Conservation (phyloP, 2,888 invertebrate genomes). For the Serrognathus titanus region DNA sequence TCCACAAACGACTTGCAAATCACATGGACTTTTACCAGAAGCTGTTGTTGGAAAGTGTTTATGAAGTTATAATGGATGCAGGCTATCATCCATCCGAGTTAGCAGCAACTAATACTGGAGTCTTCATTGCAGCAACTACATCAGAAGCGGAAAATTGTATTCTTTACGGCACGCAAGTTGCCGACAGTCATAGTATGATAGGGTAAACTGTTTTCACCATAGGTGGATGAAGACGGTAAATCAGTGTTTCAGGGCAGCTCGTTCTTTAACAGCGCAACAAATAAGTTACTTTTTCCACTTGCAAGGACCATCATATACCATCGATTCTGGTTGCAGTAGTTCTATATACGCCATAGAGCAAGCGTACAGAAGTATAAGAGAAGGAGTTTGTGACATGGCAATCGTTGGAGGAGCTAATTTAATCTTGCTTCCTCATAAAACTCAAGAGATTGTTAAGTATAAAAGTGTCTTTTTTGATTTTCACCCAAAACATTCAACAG, state of each 20-base stretch:
- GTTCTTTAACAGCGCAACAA: slow-evolving; percentile 88
- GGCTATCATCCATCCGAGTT: slow-evolving; percentile 65
- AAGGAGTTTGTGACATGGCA: slow-evolving; percentile 83
- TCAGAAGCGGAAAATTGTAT: slow-evolving; percentile 70
- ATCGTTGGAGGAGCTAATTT: slow-evolving; percentile 88
- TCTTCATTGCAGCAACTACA: slow-evolving; percentile 72
- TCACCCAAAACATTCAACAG: too few relatives aligned
- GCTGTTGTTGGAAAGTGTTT: slow-evolving; percentile 56
- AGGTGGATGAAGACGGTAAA: slow-evolving; percentile 3
- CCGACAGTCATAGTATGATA: slow-evolving; percentile 48
- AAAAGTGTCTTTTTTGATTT: background rate
- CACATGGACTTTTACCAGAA: slow-evolving; percentile 56
- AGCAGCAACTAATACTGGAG: slow-evolving; percentile 71
- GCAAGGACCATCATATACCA: slow-evolving; percentile 82
- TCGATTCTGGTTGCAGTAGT: slow-evolving; percentile 95
- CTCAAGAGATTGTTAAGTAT: slow-evolving; percentile 74
- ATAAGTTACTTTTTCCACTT: slow-evolving; percentile 86
- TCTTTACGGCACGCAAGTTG: background rate
- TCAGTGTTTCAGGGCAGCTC: slow-evolving; percentile 50
- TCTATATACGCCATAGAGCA: slow-evolving; percentile 83
- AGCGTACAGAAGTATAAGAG: slow-evolving; percentile 70
- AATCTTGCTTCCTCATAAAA: slow-evolving; percentile 81
- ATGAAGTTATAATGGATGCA: slow-evolving; percentile 59
- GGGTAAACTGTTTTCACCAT: slow-evolving; percentile 55
- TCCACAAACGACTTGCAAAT: background rate